Evolutionary conservation across 2,888 invertebrate species (phyloP).

Genomic region (Hermaeophaga mercurialis): DNA sequence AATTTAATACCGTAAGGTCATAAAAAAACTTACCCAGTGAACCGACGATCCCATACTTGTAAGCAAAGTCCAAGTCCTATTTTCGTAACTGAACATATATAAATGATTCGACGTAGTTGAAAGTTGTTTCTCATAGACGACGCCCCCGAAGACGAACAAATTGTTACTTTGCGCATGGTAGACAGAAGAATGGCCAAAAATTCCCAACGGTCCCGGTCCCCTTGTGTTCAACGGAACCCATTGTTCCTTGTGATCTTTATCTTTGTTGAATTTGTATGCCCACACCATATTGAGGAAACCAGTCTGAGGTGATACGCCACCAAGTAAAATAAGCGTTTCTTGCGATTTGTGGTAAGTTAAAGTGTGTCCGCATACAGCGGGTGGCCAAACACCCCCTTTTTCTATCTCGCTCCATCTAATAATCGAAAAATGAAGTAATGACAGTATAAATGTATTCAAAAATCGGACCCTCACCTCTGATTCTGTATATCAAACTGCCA

Average conservation of each 20-base stretch:
- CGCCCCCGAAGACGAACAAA: conserved; percentile 90
- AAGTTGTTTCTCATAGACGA: conserved; percentile 69
- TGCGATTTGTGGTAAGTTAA: conserved; percentile 78
- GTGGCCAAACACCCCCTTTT: conserved; percentile 63
- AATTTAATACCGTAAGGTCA: background rate
- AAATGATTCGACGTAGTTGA: conserved; percentile 72
- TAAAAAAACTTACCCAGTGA: conserved; percentile 55
- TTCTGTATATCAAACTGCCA: conserved; percentile 92
- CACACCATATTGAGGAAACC: conserved; percentile 78
- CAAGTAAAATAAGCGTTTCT: conserved; percentile 81
- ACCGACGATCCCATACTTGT: conserved; percentile 44
- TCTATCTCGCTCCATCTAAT: conserved; percentile 76
- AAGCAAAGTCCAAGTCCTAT: conserved; percentile 73
- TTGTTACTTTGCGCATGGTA: conserved; percentile 81
- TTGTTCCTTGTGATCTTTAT: conserved; percentile 57
- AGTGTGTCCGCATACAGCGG: conserved; percentile 87
- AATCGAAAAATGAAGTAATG: background rate
- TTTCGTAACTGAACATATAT: conserved; percentile 78
- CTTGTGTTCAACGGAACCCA: conserved; percentile 73
- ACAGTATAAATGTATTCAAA: background rate
- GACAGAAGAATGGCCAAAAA: conserved; percentile 89
- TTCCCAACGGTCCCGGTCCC: conserved; percentile 78
- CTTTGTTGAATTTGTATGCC: conserved; percentile 80
- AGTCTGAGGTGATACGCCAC: conserved; percentile 78
- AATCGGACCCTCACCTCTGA: conserved; percentile 54